phyloP scores from a whole-genome alignment of 35 echinoderm and acorn worm species.

The Anneissia japonica region DNA sequence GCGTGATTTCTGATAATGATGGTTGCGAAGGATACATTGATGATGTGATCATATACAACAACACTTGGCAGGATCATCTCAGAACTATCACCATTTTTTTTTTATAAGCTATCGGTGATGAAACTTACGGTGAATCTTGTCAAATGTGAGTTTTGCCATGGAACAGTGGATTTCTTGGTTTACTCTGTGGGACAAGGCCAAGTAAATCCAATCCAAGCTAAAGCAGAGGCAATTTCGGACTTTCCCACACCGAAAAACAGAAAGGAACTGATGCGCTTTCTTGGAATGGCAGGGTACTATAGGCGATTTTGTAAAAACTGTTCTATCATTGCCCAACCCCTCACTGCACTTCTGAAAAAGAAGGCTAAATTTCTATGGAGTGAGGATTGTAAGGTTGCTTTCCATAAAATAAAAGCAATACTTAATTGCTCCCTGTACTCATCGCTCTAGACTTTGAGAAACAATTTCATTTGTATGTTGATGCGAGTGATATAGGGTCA shows the following conservation, averaged over 20 bases:
- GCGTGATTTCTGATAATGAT: neutral
- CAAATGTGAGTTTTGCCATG: too few species aligned
- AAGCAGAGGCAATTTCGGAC: slow-evolving; percentile 37
- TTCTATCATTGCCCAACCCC: neutral
- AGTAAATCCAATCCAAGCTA: slow-evolving; percentile 31
- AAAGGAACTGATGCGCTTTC: slow-evolving; percentile 50
- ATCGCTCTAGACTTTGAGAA: neutral
- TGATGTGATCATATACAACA: slow-evolving; percentile 41
- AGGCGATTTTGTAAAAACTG: slow-evolving; percentile 57
- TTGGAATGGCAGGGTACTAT: slow-evolving; percentile 66
- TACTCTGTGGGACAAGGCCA: slow-evolving; percentile 38
- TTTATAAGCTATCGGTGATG: neutral
- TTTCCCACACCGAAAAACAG: slow-evolving; percentile 31
- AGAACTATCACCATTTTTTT: neutral
- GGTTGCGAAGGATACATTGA: slow-evolving; percentile 50
- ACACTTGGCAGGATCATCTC: slow-evolving; percentile 41
- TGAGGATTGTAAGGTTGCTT: neutral
- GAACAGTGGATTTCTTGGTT: slow-evolving; percentile 11
- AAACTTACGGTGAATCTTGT: slow-evolving; percentile 34
- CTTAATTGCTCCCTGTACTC: neutral
- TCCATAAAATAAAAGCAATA: neutral
- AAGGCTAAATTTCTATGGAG: slow-evolving; percentile 19
- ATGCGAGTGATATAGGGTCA: neutral
- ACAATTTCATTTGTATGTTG: neutral
- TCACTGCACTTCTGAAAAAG: slow-evolving; percentile 12